Evolutionary conservation across 2,797 vertebrate genomes (phyloP).

Genomic region (Anniella stebbinsi): DNA sequence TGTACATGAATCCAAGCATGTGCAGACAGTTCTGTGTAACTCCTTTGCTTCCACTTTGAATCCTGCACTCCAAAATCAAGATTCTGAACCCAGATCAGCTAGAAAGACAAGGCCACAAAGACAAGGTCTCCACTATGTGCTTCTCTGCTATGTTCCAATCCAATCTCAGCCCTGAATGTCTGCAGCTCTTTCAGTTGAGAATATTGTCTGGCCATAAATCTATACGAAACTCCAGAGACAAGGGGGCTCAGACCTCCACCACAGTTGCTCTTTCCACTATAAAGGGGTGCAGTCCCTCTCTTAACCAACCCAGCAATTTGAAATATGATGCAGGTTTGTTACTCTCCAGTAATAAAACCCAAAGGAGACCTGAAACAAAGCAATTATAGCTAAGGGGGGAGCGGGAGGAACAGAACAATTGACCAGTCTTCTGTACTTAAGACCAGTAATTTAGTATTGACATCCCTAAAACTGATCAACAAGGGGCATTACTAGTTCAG

Average conservation of each 20-base stretch:
- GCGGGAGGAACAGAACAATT: not conserved
- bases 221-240: not conserved
- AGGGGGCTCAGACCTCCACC: not conserved
- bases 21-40: not conserved
- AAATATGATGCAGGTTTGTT: not conserved
- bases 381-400: not conserved
- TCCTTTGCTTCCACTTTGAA: not conserved
- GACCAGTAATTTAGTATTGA: not conserved
- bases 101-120: not conserved
- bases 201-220: not conserved
- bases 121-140: not conserved
- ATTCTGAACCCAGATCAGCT: not conserved
- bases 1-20: not conserved
- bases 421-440: not conserved
- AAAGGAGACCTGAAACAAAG: not conserved
- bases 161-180: not conserved
- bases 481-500: not conserved
- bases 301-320: not conserved
- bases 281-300: not conserved
- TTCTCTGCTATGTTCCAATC: not conserved
- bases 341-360: not conserved
- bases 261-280: too few relatives aligned
- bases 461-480: conserved; percentile 2
- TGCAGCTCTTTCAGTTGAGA: not conserved
- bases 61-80: not conserved